Evolutionary conservation across 2,797 vertebrate genomes (phyloP).

Genomic region (Bradypodion ventrale): DNA sequence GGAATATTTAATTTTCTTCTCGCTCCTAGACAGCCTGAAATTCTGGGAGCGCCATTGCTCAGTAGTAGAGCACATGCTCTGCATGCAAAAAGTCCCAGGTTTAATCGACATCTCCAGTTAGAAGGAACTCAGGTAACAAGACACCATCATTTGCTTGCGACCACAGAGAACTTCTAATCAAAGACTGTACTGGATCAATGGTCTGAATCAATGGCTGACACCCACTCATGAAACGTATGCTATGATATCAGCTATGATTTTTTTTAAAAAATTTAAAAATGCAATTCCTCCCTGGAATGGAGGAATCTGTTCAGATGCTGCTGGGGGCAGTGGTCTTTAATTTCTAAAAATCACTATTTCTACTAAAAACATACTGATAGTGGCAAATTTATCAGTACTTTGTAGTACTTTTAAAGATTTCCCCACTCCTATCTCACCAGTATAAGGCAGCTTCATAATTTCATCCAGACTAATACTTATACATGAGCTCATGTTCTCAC

Average conservation of each 20-base stretch:
- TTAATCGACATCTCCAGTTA: conserved; percentile 14
- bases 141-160: neutral
- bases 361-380: too few relatives aligned
- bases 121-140: neutral
- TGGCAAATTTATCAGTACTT: too few relatives aligned
- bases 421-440: too few relatives aligned
- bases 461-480: neutral
- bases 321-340: too few relatives aligned
- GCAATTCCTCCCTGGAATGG: too few relatives aligned
- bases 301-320: too few relatives aligned
- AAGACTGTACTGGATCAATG: neutral
- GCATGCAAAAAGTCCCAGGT: neutral
- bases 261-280: too few relatives aligned
- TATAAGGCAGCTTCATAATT: neutral
- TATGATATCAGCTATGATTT: too few relatives aligned
- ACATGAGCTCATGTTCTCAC: conserved; percentile 1
- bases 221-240: too few relatives aligned
- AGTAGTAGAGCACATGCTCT: neutral
- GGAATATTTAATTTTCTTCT: conserved; percentile 26
- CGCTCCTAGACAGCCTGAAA: conserved; percentile 12
- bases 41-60: neutral
- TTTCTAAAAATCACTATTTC: too few relatives aligned
- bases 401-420: too few relatives aligned
- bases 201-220: neutral
- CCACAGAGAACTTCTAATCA: neutral